Conservation (phyloP, 1,140 invertebrate species). For the Atta cephalotes region DNA sequence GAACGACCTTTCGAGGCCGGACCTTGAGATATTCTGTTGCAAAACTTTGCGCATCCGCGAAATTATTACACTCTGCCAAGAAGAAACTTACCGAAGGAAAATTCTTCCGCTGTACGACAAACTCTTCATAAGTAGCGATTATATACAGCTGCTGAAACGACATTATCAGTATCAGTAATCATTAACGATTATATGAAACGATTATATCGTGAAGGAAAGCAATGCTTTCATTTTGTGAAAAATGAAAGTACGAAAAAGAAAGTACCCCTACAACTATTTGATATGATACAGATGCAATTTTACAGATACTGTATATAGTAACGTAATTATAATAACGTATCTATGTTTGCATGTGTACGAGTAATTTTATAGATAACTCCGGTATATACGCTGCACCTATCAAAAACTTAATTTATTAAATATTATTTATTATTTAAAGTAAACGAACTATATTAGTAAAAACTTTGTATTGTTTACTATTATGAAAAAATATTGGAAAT, state of each 20-base stretch:
- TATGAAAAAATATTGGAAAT: no score
- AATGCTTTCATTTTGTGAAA: background rate
- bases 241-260: background rate
- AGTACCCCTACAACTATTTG: background rate
- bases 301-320: background rate
- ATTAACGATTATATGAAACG: constrained; percentile 56
- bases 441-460: no score
- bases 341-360: background rate
- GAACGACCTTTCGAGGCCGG: constrained; percentile 60
- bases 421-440: no score
- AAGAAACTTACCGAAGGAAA: constrained; percentile 63
- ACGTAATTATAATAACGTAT: background rate
- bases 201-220: background rate
- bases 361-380: background rate
- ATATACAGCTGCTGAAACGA: constrained; percentile 12
- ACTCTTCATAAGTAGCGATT: constrained; percentile 35
- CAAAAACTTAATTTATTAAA: no score
- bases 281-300: background rate
- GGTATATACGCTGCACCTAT: no score
- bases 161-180: constrained; percentile 47
- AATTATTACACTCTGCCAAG: constrained; percentile 66
- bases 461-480: no score
- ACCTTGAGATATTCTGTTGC: constrained; percentile 56
- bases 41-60: constrained; percentile 66
- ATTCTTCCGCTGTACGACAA: constrained; percentile 46